Evolutionary conservation across 1,140 invertebrate genomes (phyloP).

Genomic region (Brachionus rubens): DNA sequence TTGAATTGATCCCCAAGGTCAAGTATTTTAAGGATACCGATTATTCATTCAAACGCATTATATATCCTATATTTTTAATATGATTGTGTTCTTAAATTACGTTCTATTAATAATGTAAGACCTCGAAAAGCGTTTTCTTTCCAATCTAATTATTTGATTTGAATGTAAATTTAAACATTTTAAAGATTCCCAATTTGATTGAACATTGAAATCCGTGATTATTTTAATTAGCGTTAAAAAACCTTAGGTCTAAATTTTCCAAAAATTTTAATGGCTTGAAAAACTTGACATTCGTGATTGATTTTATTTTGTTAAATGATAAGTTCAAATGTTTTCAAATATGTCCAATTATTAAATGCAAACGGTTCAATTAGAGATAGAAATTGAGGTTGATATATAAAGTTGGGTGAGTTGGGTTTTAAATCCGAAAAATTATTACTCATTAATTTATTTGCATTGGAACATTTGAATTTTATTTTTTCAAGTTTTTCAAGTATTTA

Average conservation of each 20-base stretch:
- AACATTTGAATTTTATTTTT: background rate
- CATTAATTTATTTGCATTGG: background rate
- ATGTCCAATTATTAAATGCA: background rate
- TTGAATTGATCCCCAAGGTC: conserved; percentile 8
- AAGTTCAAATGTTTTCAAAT: background rate
- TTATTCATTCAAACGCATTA: background rate
- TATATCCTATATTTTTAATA: background rate
- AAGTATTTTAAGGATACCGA: background rate
- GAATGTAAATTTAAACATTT: background rate
- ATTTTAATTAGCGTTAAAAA: background rate
- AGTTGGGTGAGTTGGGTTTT: background rate
- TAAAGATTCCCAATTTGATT: background rate
- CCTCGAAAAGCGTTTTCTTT: background rate
- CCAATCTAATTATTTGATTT: background rate
- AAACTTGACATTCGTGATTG: background rate
- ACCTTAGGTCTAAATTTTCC: conserved; percentile 3
- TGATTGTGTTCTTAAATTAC: background rate
- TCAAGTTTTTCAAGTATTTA: background rate
- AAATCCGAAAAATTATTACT: background rate
- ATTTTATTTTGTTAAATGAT: background rate
- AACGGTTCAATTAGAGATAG: background rate
- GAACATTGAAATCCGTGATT: background rate
- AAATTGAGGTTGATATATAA: background rate
- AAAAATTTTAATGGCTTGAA: background rate
- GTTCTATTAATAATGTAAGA: background rate